Evolutionary conservation across 2,888 invertebrate species (phyloP).

Genomic region (Pyrrhia umbra): DNA sequence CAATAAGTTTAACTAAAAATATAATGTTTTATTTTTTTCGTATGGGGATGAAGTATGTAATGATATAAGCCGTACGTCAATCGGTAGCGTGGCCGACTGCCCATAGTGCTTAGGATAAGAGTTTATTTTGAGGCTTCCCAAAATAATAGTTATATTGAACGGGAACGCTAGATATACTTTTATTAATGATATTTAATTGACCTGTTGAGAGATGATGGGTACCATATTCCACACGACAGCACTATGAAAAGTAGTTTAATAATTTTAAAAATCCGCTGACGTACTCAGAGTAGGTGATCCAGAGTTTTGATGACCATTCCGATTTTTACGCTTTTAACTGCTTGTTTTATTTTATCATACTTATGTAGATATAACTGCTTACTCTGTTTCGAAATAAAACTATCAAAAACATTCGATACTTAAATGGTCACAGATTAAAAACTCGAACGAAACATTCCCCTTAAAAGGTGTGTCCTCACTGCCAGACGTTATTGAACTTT

Average conservation of each 20-base stretch:
- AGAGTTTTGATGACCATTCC: no score
- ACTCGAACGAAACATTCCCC: conserved; percentile 46
- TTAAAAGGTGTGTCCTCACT: conserved; percentile 66
- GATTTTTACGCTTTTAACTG: not conserved
- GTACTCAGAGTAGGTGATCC: no score
- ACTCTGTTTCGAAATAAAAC: conserved; percentile 6
- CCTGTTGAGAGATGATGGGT: no score
- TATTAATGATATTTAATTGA: no score
- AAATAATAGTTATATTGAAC: no score
- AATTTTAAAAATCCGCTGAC: no score
- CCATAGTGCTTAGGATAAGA: not conserved
- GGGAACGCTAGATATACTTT: no score
- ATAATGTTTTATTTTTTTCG: not conserved
- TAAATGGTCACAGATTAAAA: conserved; percentile 37
- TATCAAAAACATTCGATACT: conserved; percentile 11
- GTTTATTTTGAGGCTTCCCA: no score
- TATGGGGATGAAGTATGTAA: not conserved
- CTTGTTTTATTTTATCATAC: not conserved
- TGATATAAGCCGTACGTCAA: not conserved
- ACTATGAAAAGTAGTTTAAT: no score
- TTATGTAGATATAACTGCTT: not conserved
- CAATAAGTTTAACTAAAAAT: not conserved
- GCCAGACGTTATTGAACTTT: conserved; percentile 76
- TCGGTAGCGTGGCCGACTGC: not conserved
- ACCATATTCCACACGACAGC: no score